phyloP scores from a whole-genome alignment of 2,888 invertebrate genomes.

The Oscheius sp. region DNA sequence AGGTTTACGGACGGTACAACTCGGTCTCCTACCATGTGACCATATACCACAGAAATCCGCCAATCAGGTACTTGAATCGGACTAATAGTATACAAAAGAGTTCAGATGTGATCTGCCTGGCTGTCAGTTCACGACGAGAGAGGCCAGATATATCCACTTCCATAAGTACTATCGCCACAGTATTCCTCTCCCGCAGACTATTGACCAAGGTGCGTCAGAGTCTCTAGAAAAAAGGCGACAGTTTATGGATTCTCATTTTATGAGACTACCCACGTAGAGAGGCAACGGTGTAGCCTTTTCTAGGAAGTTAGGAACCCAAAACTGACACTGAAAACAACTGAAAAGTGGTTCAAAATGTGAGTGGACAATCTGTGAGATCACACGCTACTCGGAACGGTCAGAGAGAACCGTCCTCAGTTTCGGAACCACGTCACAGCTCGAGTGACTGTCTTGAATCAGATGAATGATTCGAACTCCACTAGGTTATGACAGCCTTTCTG shows the following conservation, averaged over 20 bases:
- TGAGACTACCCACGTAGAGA: not conserved
- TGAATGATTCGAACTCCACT: too few relatives aligned
- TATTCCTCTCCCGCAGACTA: constrained; percentile 69
- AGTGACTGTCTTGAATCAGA: too few relatives aligned
- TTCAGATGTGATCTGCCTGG: constrained; percentile 70
- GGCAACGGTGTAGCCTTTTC: not conserved
- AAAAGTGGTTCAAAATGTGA: too few relatives aligned
- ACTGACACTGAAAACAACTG: not conserved
- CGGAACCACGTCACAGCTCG: too few relatives aligned
- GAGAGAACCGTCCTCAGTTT: too few relatives aligned
- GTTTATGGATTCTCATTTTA: not conserved
- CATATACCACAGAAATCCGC: constrained; percentile 74
- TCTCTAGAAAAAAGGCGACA: not conserved
- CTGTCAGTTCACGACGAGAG: constrained; percentile 72
- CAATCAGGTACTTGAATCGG: constrained; percentile 57
- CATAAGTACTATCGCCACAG: constrained; percentile 73
- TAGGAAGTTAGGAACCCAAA: not conserved
- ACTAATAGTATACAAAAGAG: not conserved
- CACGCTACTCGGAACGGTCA: too few relatives aligned
- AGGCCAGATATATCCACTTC: constrained; percentile 73
- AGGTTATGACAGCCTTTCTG: too few relatives aligned
- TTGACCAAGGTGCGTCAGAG: constrained; percentile 67
- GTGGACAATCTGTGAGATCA: too few relatives aligned
- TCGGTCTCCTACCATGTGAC: constrained; percentile 73
- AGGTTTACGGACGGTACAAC: constrained; percentile 73